phyloP scores from a whole-genome alignment of 2,797 vertebrate species.

The Amazona ochrocephala region DNA sequence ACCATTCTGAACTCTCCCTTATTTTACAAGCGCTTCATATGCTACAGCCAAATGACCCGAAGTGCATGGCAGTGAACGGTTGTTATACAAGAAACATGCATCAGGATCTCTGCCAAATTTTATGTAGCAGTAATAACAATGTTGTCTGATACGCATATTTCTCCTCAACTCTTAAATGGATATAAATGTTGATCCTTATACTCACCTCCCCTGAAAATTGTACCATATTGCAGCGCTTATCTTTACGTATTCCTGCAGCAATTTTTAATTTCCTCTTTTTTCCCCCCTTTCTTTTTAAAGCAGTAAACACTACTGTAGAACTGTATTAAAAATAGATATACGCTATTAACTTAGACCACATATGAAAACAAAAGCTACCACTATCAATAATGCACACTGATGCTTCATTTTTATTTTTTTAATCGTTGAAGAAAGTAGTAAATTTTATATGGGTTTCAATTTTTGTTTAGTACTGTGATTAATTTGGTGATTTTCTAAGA shows the following conservation, averaged over 20 bases:
- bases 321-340: constrained; percentile 33
- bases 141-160: not conserved
- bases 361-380: constrained; percentile 4
- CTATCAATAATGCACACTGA: not conserved
- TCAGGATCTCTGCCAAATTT: constrained; percentile 1
- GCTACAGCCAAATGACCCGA: not conserved
- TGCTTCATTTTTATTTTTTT: not conserved
- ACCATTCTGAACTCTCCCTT: not conserved
- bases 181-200: constrained; percentile 16
- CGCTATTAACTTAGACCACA: not conserved
- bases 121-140: not conserved
- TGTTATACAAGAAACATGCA: not conserved
- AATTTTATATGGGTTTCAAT: not conserved
- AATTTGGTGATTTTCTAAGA: not conserved
- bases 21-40: not conserved
- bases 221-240: constrained; percentile 27
- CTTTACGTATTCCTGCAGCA: not conserved
- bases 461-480: not conserved
- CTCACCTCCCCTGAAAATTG: constrained; percentile 18
- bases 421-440: not conserved
- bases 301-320: not conserved
- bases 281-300: not conserved
- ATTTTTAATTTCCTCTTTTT: not conserved
- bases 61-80: not conserved
- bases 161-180: not conserved